Base-by-base conservation (phyloP, 2,797 vertebrate species). In the Gobionotothen gibberifrons region DNA sequence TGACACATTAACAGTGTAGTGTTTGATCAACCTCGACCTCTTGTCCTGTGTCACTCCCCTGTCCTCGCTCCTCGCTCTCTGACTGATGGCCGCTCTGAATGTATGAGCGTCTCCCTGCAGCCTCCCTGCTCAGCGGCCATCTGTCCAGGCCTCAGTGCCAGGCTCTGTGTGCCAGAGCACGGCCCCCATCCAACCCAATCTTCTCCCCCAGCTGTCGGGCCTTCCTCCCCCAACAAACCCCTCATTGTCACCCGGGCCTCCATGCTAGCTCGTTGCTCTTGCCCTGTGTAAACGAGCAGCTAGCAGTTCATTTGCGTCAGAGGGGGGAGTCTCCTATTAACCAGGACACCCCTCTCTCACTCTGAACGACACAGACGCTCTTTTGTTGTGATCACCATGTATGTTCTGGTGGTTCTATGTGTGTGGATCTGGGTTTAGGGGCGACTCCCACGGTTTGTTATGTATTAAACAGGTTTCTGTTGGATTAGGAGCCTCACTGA, bases 91-190 rank as follows among this genome's bases (percentile, higher is more conserved):
- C 63, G 67, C 71, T 78, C 67, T 85, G 82, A 85, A 87, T 84
- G 81, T 76, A 76, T 74, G 73, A 76, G 76, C 72, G 85, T 80
- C 68, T 84, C 89, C 90, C 90, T 73, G 65, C 83, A 88, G 90
- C 87, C 79, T 86, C 64, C 74, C 90, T 91, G 88, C 89, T 89
- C 91, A 82, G 74, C 72, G 44, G 87, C 93, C 92, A 94, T 94
- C 93, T 95, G 94, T 89, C 79, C 60, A 68, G 77, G 75, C 76
- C 83, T 88, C 82, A 66, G 83, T 91, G 93, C 91, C 93, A 93
- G 90, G 60, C 81, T 74, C 81, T 83, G 82, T 84, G 74, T 92
- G 92, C 92, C 90, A 93, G 88, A 78, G 69, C 59, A 9, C 63
- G 66, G 83, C 82, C 85, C 66, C 81, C 72, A 22, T 90, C 86